A percentile compares a stretch with the other conserved stretches of the same genome.
Evolutionary conservation across 2,888 invertebrate genomes (phyloP).

Genomic region (Gymnocheta viridis): DNA sequence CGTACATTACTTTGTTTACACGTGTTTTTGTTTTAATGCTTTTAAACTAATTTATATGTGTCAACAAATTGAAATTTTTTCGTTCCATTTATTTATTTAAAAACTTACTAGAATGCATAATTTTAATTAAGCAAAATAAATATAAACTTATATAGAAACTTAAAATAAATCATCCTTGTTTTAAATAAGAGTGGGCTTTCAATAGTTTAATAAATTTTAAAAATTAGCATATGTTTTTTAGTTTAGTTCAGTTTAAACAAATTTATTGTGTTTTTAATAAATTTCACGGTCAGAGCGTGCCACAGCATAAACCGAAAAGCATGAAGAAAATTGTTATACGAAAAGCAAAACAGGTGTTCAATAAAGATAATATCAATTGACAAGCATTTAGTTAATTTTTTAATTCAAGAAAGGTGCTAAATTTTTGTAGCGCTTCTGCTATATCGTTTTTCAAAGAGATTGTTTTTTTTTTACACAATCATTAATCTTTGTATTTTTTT

Average conservation of each 20-base stretch:
- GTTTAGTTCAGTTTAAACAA: not conserved
- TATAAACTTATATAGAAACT: not conserved
- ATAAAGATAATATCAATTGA: not conserved
- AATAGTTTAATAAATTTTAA: not conserved
- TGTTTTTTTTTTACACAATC: not conserved
- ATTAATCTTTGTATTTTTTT: not conserved
- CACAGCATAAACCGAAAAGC: not conserved
- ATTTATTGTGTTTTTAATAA: not conserved
- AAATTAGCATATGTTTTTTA: not conserved
- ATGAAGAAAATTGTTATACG: not conserved
- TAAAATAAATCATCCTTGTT: not conserved
- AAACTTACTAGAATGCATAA: not conserved
- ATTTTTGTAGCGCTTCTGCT: not conserved
- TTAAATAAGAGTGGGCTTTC: not conserved
- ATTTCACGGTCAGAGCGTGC: not conserved
- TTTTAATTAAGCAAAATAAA: not conserved
- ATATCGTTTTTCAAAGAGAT: not conserved
- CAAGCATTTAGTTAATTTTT: not conserved
- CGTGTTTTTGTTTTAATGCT: no score
- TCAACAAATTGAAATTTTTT: no score
- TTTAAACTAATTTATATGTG: no score
- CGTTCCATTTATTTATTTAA: not conserved
- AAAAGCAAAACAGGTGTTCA: not conserved
- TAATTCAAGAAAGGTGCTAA: not conserved
- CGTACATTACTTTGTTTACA: no score